Base-by-base conservation (phyloP, 2,797 vertebrate genomes). In the Apogon hyalosoma region DNA sequence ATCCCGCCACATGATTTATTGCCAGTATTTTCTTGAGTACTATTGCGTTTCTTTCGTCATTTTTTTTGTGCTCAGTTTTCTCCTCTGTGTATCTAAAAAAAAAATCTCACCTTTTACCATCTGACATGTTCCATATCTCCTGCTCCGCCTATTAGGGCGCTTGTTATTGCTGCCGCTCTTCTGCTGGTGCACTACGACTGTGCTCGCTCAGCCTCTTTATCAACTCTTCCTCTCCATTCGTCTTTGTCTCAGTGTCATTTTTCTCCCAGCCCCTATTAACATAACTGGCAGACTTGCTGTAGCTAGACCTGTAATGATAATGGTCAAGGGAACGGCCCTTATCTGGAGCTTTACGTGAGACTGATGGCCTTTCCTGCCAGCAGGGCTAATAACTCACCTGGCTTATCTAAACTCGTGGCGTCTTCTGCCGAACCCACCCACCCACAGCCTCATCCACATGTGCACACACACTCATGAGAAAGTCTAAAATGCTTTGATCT, bases 301-400 rank as follows among this genome's bases (percentile, higher is more conserved):
- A 40, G 68, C 69, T 42, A 40, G 79, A 75, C 73, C 81, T 80
- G 69, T 73, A 82, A 86, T 83, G 82, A 85, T 88, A 87, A 85
- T 77, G 67, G 81, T 84, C 71, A 63, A 16, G 69, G 67, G 77
- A 85, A 78, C 13, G 69, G 67, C 69, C 79, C 57, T 83, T 86
- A 88, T 84, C 79, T 63, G 42, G 40, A n/a, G 40, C 67, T 66
- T 60, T 82, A 59, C 6, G 31, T 81, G 59, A 66, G 59, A 77
- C 66, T 65, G 55, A 81, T 75, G 82, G 83, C 82, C 74, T 77
- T 85, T 85, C 52, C 67, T 66, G 64, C 66, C 63, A 47, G 47
- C 60, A 62, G 52, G 68, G 63, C 65, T 70, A 69, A 84, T 86
- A 85, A 85, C 67, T 90, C 84, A 85, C 49, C 48, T 48, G 42